A percentile compares a stretch with the other conserved stretches of the same genome.
Evolutionary conservation across 2,888 invertebrate species (phyloP).

Genomic region (Copidosoma aretas): DNA sequence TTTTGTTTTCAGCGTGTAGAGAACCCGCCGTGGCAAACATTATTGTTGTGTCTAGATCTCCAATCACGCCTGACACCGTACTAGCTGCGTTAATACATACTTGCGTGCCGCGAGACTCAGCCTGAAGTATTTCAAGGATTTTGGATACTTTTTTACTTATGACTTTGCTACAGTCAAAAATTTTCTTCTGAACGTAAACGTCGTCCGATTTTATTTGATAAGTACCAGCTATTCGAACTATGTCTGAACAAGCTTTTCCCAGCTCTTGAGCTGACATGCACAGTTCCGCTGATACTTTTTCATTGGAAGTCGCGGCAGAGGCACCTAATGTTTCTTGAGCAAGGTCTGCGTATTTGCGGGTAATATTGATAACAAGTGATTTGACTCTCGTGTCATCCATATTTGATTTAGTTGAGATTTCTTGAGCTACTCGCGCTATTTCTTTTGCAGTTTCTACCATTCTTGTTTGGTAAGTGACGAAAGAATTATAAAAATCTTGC

Average conservation of each 20-base stretch:
- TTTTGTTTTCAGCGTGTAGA: conserved; percentile 89
- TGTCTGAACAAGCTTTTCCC: conserved; percentile 84
- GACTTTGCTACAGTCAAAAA: conserved; percentile 79
- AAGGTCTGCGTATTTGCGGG: conserved; percentile 85
- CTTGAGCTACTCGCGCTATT: conserved; percentile 89
- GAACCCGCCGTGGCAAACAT: conserved; percentile 99
- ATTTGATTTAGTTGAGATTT: conserved; percentile 87
- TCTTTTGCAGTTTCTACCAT: conserved; percentile 96
- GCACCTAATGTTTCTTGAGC: conserved; percentile 91
- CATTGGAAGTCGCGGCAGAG: conserved; percentile 87
- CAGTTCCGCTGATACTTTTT: conserved; percentile 80
- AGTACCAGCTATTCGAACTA: conserved; percentile 80
- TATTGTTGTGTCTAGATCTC: conserved; percentile 97
- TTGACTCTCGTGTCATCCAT: conserved; percentile 81
- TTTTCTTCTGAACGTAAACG: conserved; percentile 75
- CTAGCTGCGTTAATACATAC: conserved; percentile 99
- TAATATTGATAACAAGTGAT: conserved; percentile 83
- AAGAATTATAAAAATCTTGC: conserved; percentile 76
- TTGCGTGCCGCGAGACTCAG: conserved; percentile 94
- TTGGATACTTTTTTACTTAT: conserved; percentile 88
- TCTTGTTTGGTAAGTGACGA: conserved; percentile 95
- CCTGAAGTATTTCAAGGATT: conserved; percentile 88
- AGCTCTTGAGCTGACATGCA: conserved; percentile 84
- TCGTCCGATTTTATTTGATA: conserved; percentile 77
- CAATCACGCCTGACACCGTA: conserved; percentile 97